Evolutionary conservation across 2,113 vertebrate genomes (phyloP).

Genomic region (Melospiza melodia): DNA sequence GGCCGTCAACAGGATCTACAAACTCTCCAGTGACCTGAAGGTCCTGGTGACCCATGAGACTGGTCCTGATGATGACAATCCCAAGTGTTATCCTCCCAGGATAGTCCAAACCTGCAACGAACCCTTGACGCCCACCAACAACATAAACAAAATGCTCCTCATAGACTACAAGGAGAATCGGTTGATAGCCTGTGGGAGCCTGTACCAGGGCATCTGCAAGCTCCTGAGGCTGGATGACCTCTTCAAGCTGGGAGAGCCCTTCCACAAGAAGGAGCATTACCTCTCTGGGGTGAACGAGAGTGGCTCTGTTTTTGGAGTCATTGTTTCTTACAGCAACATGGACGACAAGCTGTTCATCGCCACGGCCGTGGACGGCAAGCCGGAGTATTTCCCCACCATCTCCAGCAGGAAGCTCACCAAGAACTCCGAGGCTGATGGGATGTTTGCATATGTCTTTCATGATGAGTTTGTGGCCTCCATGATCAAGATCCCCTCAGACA

Average conservation of each 20-base stretch:
- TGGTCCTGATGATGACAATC: constrained; percentile 96
- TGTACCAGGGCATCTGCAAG: constrained; percentile 98
- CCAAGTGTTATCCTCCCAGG: constrained; percentile 95
- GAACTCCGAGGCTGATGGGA: constrained; percentile 95
- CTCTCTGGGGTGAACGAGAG: constrained; percentile 96
- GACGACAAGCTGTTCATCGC: constrained; percentile 96
- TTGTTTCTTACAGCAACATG: constrained; percentile 92
- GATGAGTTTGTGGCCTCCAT: constrained; percentile 98
- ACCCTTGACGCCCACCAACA: constrained; percentile 89
- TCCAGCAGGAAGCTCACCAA: constrained; percentile 94
- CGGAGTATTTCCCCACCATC: constrained; percentile 98
- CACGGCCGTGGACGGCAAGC: constrained; percentile 95
- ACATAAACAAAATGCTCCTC: constrained; percentile 98
- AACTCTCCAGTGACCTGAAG: constrained; percentile 89
- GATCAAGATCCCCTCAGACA: constrained; percentile 98
- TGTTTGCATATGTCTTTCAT: constrained; percentile 98
- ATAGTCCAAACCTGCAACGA: constrained; percentile 96
- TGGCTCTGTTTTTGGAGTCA: constrained; percentile 95
- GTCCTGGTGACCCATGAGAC: constrained; percentile 92
- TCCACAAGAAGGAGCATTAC: constrained; percentile 98
- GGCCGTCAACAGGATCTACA: constrained; percentile 96
- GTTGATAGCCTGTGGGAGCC: constrained; percentile 93
- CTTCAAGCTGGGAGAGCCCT: constrained; percentile 97
- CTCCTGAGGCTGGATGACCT: constrained; percentile 95
- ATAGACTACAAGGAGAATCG: constrained; percentile 97